Conservation (phyloP, 2,888 invertebrate species). For the Halictus quadricinctus region DNA sequence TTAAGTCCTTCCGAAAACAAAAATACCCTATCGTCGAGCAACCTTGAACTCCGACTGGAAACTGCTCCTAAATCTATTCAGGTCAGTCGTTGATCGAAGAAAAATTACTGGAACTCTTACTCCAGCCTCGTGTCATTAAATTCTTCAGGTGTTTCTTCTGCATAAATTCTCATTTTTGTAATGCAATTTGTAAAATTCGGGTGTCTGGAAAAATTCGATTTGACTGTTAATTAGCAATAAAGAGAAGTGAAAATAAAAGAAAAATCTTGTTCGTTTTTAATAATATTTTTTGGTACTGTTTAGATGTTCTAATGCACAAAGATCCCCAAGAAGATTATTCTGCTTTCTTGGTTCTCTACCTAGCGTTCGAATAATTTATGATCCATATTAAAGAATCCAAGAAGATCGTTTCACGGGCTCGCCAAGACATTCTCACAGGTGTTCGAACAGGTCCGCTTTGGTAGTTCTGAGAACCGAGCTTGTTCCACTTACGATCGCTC, state of each 20-base stretch:
- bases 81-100: background rate
- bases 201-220: no score
- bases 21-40: background rate
- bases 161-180: no score
- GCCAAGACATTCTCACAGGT: conserved; percentile 44
- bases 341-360: background rate
- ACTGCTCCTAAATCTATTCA: background rate
- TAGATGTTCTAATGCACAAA: background rate
- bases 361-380: background rate
- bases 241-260: no score
- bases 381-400: background rate
- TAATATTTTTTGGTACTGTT: no score
- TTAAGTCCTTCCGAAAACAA: background rate
- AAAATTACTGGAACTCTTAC: no score
- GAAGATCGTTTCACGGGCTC: background rate
- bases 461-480: conserved; percentile 57
- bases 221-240: no score
- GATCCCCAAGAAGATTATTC: background rate
- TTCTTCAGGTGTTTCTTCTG: no score
- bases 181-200: no score
- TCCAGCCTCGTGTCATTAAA: no score
- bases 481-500: conserved; percentile 51
- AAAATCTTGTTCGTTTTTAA: no score
- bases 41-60: background rate
- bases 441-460: conserved; percentile 49